Evolutionary conservation across 2,113 vertebrate species (phyloP).

Genomic region (Morone chrysops): DNA sequence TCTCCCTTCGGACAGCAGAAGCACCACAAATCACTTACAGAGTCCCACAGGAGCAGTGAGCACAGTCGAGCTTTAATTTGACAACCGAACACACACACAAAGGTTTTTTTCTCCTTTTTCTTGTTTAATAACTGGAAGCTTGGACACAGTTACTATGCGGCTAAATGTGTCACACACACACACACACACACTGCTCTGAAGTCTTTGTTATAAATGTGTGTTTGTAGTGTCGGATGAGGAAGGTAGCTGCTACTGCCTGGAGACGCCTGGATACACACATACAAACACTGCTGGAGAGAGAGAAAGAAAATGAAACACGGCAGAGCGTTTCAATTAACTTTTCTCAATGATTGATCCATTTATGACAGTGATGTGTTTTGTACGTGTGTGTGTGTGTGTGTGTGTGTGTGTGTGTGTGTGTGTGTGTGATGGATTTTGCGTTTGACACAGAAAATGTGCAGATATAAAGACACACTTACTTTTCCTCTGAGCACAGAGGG

Average conservation of each 20-base stretch:
- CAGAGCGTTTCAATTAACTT: slow-evolving; percentile 49
- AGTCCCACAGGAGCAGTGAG: slow-evolving; percentile 39
- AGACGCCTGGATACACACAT: slow-evolving; percentile 49
- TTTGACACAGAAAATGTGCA: slow-evolving; percentile 10
- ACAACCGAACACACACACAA: slow-evolving; percentile 24
- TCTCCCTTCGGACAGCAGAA: slow-evolving; percentile 40
- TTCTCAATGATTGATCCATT: slow-evolving; percentile 37
- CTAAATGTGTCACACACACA: slow-evolving; percentile 31
- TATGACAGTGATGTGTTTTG: slow-evolving; percentile 25
- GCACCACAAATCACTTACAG: slow-evolving; percentile 41
- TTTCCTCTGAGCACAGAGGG: background rate
- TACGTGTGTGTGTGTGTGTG: background rate
- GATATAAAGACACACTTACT: slow-evolving; percentile 28
- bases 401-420: slow-evolving; percentile 4
- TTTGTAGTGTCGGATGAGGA: slow-evolving; percentile 31
- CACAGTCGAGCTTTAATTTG: slow-evolving; percentile 46
- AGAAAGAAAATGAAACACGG: slow-evolving; percentile 44
- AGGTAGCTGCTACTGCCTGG: slow-evolving; percentile 50
- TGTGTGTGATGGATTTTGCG: background rate
- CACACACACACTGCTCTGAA: slow-evolving; percentile 21
- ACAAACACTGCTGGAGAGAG: slow-evolving; percentile 41
- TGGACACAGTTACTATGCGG: slow-evolving; percentile 35
- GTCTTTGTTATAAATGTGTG: slow-evolving; percentile 54
- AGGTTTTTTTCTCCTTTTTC: slow-evolving; percentile 5
- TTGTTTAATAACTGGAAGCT: slow-evolving; percentile 45